These are phyloP conservation scores for Burhinus bistriatus DNA, from an alignment of 2,113 vertebrate genomes.

Conservation along the genomic window DNA sequence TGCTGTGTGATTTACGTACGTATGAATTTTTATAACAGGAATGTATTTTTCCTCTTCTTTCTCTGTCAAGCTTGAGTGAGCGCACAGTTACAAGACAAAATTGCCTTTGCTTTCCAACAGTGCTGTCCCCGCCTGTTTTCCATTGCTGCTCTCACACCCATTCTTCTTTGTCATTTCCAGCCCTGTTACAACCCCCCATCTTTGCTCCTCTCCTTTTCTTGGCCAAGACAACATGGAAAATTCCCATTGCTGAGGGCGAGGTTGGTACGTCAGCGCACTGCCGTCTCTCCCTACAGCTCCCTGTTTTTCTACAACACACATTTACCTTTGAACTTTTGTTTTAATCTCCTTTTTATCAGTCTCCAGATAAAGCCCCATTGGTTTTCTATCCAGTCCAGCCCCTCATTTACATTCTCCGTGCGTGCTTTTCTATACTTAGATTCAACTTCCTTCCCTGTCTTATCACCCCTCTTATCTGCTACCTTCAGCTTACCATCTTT, in stretches of 20 bases:
- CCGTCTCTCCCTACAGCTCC: background rate
- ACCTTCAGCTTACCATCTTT: background rate
- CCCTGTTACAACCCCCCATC: background rate
- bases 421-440: background rate
- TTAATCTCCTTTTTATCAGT: slow-evolving; percentile 24
- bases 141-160: background rate
- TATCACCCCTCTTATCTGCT: background rate
- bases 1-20: background rate
- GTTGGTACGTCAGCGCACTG: background rate
- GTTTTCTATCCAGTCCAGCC: background rate
- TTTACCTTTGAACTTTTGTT: slow-evolving; percentile 29
- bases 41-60: slow-evolving; percentile 10
- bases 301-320: background rate
- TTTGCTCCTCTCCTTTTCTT: background rate
- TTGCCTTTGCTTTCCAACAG: background rate
- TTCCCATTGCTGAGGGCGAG: background rate
- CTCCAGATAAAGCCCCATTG: background rate
- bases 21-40: background rate
- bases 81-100: slow-evolving; percentile 1
- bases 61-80: slow-evolving; percentile 12
- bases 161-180: slow-evolving; percentile 8
- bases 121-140: background rate
- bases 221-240: background rate
- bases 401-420: background rate
- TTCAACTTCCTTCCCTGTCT: background rate